Evolutionary conservation across 2,888 invertebrate genomes (phyloP), one percentile per base, ranked within the genome.

Genomic region (Oscheius sp.): DNA sequence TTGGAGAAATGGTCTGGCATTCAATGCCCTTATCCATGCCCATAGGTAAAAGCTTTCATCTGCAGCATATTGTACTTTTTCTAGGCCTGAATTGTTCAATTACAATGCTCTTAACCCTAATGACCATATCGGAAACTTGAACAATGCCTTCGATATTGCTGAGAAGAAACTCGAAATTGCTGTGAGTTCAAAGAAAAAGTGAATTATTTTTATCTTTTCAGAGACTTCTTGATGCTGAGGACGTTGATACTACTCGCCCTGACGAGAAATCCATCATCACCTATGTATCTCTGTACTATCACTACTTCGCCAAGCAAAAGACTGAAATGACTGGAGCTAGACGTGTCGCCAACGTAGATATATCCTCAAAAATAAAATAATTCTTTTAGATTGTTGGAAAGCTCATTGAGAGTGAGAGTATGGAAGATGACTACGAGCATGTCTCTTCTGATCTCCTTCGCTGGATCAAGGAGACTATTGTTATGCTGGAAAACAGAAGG

Each of bases 271-370:
- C 96, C 34, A 94, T 98, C 87, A 93, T 98, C 90, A 98, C 97
- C 25, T 98, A 98, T 87, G 96, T 98, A 39, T 96, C 97, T 1
- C 95, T 95, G 17, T 97, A 96, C 89, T 98, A 98, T 89, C 97
- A 98, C 89, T 96, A 96, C 69, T 98, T 98, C 90, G 96, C 97
- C 50, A 91, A 96, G 81, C 96, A 97, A 95, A 97, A 96, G 90
- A 95, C 94, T 87, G 97, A 97, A 87, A 93, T 94, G 90, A 97
- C 96, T 88, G 96, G 96, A 81, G 96, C 96, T 34, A 91, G 94
- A 84, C 91, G 97, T 87, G 96, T 98, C 86, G 96, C 96, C 45
- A 98, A 97, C 89, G 95, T 95, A 88, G 74, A 80, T 57, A 39
- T 31, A 4, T 20, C 3, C 34, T 33, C 27, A 27, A 4, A 55